These are phyloP conservation scores for Graptemys geographica DNA, from an alignment of 2,797 vertebrate genomes.

Conservation along the genomic window DNA sequence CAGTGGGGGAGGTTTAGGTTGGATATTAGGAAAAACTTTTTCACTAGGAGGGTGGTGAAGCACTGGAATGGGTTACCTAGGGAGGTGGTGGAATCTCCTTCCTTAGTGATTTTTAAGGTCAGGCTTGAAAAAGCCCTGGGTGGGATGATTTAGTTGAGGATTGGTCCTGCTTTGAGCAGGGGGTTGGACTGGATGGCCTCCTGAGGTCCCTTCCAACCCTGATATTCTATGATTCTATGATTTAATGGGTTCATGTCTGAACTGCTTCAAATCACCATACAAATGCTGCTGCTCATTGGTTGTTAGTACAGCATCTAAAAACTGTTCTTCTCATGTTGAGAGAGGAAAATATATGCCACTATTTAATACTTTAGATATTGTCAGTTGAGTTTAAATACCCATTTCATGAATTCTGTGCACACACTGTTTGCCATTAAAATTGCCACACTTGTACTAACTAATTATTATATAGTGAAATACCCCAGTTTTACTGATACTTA, in stretches of 20 bases:
- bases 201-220: too few species aligned
- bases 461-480: neutral
- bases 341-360: neutral
- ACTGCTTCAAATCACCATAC: neutral
- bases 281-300: neutral
- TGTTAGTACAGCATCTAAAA: neutral
- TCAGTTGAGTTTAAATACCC: neutral
- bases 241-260: neutral
- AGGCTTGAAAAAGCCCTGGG: too few species aligned
- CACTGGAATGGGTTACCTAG: too few species aligned
- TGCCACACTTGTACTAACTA: neutral
- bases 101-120: too few species aligned
- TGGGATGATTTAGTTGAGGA: too few species aligned
- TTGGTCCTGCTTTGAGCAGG: too few species aligned
- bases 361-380: neutral
- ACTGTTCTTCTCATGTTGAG: neutral
- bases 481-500: neutral
- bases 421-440: neutral
- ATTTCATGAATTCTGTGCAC: neutral
- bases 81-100: too few species aligned
- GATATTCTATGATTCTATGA: too few species aligned
- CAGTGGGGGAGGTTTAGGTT: too few species aligned
- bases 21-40: too few species aligned
- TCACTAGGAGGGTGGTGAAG: too few species aligned
- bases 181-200: too few species aligned